These are phyloP conservation scores for Xiphydria camelus DNA, from an alignment of 2,888 invertebrate species.

Conservation along the genomic window DNA sequence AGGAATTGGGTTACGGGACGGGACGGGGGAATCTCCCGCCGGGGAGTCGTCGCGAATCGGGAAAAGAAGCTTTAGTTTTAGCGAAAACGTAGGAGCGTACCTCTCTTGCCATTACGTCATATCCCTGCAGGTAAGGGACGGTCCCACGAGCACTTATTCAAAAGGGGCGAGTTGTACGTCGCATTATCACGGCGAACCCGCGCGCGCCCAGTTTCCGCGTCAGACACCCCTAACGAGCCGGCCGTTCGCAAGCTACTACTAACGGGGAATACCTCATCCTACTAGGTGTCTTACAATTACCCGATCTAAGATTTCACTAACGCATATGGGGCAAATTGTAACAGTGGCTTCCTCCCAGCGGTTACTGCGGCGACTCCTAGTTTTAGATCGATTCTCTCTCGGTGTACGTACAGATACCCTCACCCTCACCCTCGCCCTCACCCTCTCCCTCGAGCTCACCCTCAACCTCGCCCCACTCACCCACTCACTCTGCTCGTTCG, in stretches of 20 bases:
- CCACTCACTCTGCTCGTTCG: conserved; percentile 16
- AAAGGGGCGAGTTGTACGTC: conserved; percentile 40
- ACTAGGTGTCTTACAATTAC: conserved; percentile 36
- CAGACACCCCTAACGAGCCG: conserved; percentile 25
- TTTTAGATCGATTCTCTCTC: conserved; percentile 57
- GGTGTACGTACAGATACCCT: no score
- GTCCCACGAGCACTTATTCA: conserved; percentile 52
- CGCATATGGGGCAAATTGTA: conserved; percentile 48
- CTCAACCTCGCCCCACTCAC: conserved; percentile 11
- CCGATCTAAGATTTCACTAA: conserved; percentile 47
- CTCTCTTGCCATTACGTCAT: conserved; percentile 64
- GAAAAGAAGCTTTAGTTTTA: no score
- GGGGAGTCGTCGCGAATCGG: no score
- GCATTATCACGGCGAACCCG: conserved; percentile 35
- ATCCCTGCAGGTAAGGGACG: conserved; percentile 56
- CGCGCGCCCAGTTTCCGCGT: conserved; percentile 41
- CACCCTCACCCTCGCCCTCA: conserved; percentile 29
- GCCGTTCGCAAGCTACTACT: conserved; percentile 31
- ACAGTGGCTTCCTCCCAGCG: conserved; percentile 51
- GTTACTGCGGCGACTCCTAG: conserved; percentile 57
- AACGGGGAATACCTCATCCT: conserved; percentile 38
- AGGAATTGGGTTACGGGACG: conserved; percentile 52
- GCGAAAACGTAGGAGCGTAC: conserved; percentile 42
- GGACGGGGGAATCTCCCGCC: no score
- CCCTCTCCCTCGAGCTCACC: conserved; percentile 20